Evolutionary conservation across 2,797 vertebrate species (phyloP).

Genomic region (Crax fasciolata): DNA sequence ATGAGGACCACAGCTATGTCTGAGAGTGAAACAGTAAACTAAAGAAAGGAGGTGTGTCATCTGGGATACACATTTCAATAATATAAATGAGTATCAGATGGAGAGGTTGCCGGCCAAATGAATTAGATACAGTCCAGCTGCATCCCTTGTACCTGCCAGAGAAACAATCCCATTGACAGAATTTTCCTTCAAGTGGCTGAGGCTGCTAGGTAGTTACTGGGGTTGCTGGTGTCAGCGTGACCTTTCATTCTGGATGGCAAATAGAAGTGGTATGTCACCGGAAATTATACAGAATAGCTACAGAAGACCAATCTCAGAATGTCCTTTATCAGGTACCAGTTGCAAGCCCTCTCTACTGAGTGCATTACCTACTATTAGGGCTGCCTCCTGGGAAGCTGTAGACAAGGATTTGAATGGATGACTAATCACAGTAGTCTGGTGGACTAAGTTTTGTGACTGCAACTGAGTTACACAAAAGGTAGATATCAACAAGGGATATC

Average conservation of each 20-base stretch:
- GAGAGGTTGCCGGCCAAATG: neutral
- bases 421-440: neutral
- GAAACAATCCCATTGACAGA: neutral
- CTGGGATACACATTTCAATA: neutral
- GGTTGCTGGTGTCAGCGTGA: accelerated
- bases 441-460: neutral
- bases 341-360: neutral
- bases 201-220: neutral
- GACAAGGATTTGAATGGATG: neutral
- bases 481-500: accelerated
- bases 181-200: neutral
- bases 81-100: neutral
- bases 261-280: neutral
- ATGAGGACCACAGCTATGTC: neutral
- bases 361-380: neutral
- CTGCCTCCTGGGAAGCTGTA: neutral
- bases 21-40: neutral
- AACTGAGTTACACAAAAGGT: neutral
- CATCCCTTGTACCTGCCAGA: neutral
- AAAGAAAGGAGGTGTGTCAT: neutral
- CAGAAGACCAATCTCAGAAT: neutral
- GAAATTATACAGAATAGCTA: neutral
- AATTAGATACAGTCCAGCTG: neutral
- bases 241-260: neutral
- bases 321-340: neutral